Conservation (phyloP, 2,888 invertebrate species). For the Ormia ochracea region DNA sequence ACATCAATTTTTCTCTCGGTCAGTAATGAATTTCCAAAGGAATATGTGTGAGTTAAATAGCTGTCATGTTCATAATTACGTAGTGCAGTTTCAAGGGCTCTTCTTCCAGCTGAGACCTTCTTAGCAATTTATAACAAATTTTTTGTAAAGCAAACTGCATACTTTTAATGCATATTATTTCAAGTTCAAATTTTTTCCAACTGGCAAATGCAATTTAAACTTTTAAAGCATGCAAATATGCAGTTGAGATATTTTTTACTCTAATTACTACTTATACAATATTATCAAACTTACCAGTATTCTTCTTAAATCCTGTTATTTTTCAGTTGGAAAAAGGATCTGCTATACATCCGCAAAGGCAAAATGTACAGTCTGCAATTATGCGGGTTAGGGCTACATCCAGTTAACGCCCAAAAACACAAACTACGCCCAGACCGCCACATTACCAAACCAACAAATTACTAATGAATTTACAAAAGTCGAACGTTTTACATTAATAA, state of each 20-base stretch:
- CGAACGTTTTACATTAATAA: neutral
- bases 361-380: slow-evolving; percentile 26
- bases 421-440: slow-evolving; percentile 18
- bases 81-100: too few species aligned
- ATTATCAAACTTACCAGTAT: neutral
- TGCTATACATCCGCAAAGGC: neutral
- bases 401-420: slow-evolving; percentile 38
- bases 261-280: neutral
- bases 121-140: too few species aligned
- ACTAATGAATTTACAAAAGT: neutral
- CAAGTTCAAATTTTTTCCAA: neutral
- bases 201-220: neutral
- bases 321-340: neutral
- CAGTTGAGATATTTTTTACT: neutral
- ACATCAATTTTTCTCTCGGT: neutral
- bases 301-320: slow-evolving; percentile 1
- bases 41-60: neutral
- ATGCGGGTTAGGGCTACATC: slow-evolving; percentile 52
- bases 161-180: too few species aligned
- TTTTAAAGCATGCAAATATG: neutral
- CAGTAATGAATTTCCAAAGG: neutral
- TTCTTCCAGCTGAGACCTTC: too few species aligned
- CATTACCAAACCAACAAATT: neutral
- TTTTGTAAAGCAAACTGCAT: too few species aligned
- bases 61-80: neutral